Conservation (phyloP, 1,140 invertebrate species). For the Papilio machaon region DNA sequence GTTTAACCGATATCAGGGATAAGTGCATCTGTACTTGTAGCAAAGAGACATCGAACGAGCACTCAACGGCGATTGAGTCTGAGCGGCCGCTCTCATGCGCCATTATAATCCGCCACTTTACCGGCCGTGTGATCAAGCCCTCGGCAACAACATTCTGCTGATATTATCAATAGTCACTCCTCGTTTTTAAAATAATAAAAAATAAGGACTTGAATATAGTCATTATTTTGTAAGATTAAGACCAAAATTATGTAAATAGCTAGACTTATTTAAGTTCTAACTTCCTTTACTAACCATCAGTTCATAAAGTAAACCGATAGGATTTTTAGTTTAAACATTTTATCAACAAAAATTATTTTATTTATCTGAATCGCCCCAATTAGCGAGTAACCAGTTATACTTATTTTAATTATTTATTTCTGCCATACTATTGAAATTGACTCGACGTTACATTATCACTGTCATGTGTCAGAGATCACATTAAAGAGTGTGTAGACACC, state of each 20-base stretch:
- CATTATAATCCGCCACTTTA: slow-evolving; percentile 60
- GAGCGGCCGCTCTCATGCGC: slow-evolving; percentile 68
- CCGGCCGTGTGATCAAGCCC: slow-evolving; percentile 39
- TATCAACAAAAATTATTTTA: neutral
- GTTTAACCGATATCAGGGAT: slow-evolving; percentile 14
- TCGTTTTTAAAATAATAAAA: slow-evolving; percentile 28
- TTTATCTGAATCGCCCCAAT: neutral
- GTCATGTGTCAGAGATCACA: slow-evolving; percentile 53
- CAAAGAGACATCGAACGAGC: slow-evolving; percentile 56
- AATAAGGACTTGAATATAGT: neutral
- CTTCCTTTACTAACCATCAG: neutral
- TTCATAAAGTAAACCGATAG: too few relatives aligned
- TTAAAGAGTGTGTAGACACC: slow-evolving; percentile 61
- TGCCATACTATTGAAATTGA: neutral
- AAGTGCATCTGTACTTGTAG: slow-evolving; percentile 46
- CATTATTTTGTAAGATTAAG: neutral
- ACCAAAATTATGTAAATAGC: too few relatives aligned
- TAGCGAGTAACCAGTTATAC: neutral
- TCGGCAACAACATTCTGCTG: slow-evolving; percentile 29
- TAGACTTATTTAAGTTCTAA: neutral
- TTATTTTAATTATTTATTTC: neutral
- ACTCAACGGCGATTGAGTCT: slow-evolving; percentile 66
- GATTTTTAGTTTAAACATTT: neutral
- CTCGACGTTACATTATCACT: slow-evolving; percentile 38
- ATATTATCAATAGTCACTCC: neutral